Percentiles rank a stretch among this genome's conserved stretches.
Conservation (phyloP, 2,888 invertebrate species). For the Unio delphinus region DNA sequence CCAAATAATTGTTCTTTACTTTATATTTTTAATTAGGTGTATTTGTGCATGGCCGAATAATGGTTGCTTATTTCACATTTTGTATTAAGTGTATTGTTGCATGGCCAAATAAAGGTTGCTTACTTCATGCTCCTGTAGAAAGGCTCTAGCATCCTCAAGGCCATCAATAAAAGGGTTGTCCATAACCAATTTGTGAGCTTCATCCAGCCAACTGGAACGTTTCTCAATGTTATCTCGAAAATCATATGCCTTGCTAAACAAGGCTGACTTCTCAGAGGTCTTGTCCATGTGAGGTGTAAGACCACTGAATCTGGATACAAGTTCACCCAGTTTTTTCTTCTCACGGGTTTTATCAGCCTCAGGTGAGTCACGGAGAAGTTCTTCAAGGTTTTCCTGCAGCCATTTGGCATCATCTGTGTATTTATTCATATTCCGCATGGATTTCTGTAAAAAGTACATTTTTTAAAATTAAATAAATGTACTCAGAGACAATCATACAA, state of each 20-base stretch:
- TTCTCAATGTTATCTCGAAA: constrained; percentile 91
- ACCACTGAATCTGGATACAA: constrained; percentile 81
- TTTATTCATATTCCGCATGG: constrained; percentile 55
- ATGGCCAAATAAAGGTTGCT: constrained; percentile 1
- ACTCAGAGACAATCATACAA: too few species aligned
- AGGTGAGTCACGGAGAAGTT: constrained; percentile 86
- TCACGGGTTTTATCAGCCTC: constrained; percentile 86
- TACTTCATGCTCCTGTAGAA: constrained; percentile 65
- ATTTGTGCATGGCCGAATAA: too few species aligned
- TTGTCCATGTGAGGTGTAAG: constrained; percentile 92
- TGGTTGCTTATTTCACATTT: too few species aligned
- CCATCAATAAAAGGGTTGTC: constrained; percentile 62
- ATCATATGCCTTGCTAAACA: constrained; percentile 92
- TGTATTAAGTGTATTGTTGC: too few species aligned
- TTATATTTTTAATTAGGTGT: too few species aligned
- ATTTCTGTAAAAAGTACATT: constrained; percentile 44
- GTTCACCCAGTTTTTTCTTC: constrained; percentile 82
- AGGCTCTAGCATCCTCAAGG: constrained; percentile 60
- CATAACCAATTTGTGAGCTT: constrained; percentile 55
- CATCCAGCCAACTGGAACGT: constrained; percentile 78
- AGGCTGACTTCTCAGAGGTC: constrained; percentile 92
- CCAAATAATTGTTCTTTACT: too few species aligned
- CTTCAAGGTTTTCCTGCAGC: constrained; percentile 92
- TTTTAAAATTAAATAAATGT: not conserved
- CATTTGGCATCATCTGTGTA: constrained; percentile 90